Percentiles rank a stretch among this genome's conserved stretches.
These are phyloP conservation scores for Panthera leo DNA, from an alignment of 2,113 vertebrate genomes.

Conservation along the genomic window DNA sequence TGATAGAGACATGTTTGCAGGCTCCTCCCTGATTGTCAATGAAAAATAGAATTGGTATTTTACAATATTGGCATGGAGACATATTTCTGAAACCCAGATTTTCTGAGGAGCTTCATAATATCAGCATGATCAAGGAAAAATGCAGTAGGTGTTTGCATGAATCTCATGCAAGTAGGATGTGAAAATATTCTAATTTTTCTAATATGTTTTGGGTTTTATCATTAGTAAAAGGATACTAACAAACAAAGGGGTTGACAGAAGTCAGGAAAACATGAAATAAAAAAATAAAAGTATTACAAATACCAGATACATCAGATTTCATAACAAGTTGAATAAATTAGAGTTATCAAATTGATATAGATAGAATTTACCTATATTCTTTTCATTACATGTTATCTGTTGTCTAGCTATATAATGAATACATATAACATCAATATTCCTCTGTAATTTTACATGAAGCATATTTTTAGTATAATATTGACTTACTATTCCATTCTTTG, in stretches of 20 bases:
- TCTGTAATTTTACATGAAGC: background rate
- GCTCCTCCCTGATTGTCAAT: accelerated
- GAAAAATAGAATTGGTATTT: background rate
- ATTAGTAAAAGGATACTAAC: background rate
- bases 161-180: background rate
- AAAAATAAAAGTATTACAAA: background rate
- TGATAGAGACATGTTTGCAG: background rate
- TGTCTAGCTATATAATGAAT: background rate
- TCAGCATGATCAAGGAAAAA: background rate
- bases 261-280: background rate
- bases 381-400: background rate
- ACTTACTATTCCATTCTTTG: background rate
- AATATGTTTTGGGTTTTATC: background rate
- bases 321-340: background rate
- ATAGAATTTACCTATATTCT: background rate
- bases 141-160: background rate
- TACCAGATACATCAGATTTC: background rate
- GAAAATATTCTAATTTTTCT: background rate
- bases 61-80: background rate
- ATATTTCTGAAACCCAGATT: background rate
- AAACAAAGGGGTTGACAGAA: background rate
- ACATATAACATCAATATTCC: background rate
- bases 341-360: background rate
- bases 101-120: background rate
- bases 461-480: background rate